Base-by-base conservation (phyloP, 2,888 invertebrate species). In the Plebejus anna region DNA sequence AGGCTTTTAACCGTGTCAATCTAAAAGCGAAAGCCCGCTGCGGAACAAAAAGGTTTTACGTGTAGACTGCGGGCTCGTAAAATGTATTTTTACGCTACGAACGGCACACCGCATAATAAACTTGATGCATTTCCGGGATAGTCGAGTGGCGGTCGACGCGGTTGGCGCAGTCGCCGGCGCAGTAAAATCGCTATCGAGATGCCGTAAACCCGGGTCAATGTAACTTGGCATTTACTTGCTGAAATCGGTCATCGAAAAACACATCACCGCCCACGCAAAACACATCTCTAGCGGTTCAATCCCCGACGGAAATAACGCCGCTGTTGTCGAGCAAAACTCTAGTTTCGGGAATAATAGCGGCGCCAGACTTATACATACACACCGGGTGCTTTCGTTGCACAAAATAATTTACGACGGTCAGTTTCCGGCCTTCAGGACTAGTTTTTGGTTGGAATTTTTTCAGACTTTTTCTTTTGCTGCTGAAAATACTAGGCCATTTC, bases 191-290 rank as follows among this genome's bases (percentile, higher is more conserved):
- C 84, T 83, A 85, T 86, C 81, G 83, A 84, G 84, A 83, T 80
- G 82, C 80, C 79, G 82, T 87, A 85, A 86, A 87, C 80, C 76
- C 81, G 82, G 87, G 85, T 88, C 87, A 87, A 84, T 83, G 86
- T 83, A 85, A 82, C 85, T 81, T 81, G 82, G 80, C 83, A 84
- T 80, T 79, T 79, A 81, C 81, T 81, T 79, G 82, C 79, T 78
- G 81, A 81, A 80, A 79, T 78, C 80, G 80, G 80, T 80, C 81
- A 80, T 77, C 79, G 81, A 80, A 78, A 76, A 77, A 55, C 38
- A 61, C 78, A 79, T 78, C 77, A 16, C 76, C 77, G 80, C 80
- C 80, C 82, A 80, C 80, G 80, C 80, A 32, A 73, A 55, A 73
- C 57, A 47, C 75, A 76, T 36, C 70, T 47, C 70, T 76, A 70